These are phyloP conservation scores for Chrysocyon brachyurus DNA, from an alignment of 2,797 vertebrate genomes.

Conservation along the genomic window DNA sequence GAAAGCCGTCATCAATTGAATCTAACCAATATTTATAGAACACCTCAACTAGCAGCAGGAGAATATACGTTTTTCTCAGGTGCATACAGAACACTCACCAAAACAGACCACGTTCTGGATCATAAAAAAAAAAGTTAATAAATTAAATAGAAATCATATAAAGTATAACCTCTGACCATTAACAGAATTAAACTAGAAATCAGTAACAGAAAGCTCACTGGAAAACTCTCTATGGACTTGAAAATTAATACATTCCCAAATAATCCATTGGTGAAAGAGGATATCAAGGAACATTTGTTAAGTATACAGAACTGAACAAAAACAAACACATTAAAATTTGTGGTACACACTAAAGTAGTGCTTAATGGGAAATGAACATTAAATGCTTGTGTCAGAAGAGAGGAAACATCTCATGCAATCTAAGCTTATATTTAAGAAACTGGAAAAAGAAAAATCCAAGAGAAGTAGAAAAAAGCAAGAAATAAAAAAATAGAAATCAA, in stretches of 20 bases:
- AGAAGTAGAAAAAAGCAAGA: background rate
- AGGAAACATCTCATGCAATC: background rate
- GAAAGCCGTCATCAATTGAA: background rate
- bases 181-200: slow-evolving; percentile 4
- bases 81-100: background rate
- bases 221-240: background rate
- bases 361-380: background rate
- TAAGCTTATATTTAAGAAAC: background rate
- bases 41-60: background rate
- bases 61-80: background rate
- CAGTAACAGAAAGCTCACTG: background rate
- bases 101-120: background rate
- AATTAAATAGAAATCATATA: background rate
- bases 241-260: slow-evolving; percentile 34
- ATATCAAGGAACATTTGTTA: background rate
- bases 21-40: background rate
- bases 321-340: background rate
- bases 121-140: background rate
- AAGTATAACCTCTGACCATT: background rate
- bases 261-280: background rate
- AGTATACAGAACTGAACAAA: background rate
- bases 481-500: background rate
- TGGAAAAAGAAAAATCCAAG: background rate
- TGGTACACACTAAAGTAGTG: background rate
- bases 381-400: background rate